These are phyloP conservation scores for Leptinotarsa rubiginosa DNA, from an alignment of 2,888 invertebrate genomes.

Conservation along the genomic window DNA sequence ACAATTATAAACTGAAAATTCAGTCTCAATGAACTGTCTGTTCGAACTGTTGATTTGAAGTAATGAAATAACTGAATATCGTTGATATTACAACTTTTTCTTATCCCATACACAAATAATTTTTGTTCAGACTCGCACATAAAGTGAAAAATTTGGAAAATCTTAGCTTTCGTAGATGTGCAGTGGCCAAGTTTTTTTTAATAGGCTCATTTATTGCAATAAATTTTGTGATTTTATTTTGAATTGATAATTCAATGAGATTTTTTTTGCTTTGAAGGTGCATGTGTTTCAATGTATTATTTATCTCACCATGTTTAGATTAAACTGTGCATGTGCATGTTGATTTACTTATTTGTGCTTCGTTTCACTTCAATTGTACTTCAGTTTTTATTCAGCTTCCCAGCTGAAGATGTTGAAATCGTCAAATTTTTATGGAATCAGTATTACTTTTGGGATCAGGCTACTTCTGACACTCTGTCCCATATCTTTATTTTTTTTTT, in stretches of 20 bases:
- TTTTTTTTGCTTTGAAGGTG: slow-evolving; percentile 39
- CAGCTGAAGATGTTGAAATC: background rate
- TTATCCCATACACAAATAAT: too few relatives aligned
- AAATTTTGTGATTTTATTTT: slow-evolving; percentile 20
- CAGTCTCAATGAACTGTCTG: too few relatives aligned
- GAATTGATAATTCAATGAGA: slow-evolving; percentile 24
- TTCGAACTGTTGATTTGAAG: too few relatives aligned
- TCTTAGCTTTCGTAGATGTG: slow-evolving; percentile 34
- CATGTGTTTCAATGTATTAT: slow-evolving; percentile 40
- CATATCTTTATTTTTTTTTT: background rate
- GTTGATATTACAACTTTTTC: too few relatives aligned
- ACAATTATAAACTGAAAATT: too few relatives aligned
- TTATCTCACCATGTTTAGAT: slow-evolving; percentile 26
- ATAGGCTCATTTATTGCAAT: slow-evolving; percentile 34
- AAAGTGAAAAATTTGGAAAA: slow-evolving; percentile 30
- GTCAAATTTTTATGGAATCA: background rate
- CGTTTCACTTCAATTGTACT: slow-evolving; percentile 5
- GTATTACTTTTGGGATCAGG: background rate
- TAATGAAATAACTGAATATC: too few relatives aligned
- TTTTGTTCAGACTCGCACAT: background rate
- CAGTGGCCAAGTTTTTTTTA: slow-evolving; percentile 40
- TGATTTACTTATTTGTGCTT: slow-evolving; percentile 42
- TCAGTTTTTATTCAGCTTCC: background rate
- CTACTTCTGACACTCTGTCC: background rate
- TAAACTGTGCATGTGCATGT: slow-evolving; percentile 50